Evolutionary conservation across 2,797 vertebrate species (phyloP).

Genomic region (Botia almorhae): DNA sequence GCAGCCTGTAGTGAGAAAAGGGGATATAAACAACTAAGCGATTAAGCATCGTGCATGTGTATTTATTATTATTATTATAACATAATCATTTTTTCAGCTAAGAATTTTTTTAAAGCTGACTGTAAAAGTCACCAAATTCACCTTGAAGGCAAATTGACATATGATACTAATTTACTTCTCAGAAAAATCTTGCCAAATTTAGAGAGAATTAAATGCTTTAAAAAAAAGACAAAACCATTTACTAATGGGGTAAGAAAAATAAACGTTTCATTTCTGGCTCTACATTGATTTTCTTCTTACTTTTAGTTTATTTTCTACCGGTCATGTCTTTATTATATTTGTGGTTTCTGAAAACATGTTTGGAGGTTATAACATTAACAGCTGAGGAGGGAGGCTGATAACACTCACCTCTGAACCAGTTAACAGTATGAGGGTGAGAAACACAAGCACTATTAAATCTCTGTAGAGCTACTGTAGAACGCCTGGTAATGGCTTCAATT

Average conservation of each 20-base stretch:
- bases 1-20: background rate
- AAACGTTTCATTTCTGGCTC: too few species aligned
- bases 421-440: conserved; percentile 44
- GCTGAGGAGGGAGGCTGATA: conserved; percentile 52
- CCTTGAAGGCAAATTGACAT: too few species aligned
- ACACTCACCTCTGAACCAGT: conserved; percentile 62
- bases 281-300: too few species aligned
- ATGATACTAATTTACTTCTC: too few species aligned
- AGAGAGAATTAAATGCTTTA: too few species aligned
- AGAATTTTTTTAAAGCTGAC: too few species aligned
- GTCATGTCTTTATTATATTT: background rate
- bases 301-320: background rate
- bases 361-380: background rate
- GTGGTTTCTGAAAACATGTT: background rate
- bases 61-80: background rate
- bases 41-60: background rate
- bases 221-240: too few species aligned
- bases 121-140: too few species aligned
- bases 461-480: conserved; percentile 66
- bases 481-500: conserved; percentile 77
- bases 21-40: background rate
- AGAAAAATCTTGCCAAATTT: too few species aligned
- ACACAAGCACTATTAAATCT: conserved; percentile 70
- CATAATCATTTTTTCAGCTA: too few species aligned
- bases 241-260: too few species aligned